Conservation (phyloP, 2,113 vertebrate genomes). For the Opisthocomus hoazin region DNA sequence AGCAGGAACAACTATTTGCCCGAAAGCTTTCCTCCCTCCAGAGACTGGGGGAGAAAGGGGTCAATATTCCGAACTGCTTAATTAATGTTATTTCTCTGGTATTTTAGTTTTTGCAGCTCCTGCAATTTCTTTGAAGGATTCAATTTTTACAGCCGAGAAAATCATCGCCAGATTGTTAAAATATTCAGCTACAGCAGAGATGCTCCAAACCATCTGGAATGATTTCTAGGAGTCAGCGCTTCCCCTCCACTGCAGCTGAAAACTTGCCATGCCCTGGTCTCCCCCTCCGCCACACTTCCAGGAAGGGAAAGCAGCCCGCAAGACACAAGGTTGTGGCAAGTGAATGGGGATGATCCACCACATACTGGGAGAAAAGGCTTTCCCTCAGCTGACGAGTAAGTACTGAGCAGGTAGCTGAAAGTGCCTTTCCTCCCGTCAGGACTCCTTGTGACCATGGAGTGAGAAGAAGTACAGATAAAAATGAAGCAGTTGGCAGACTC, state of each 20-base stretch:
- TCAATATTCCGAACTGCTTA: constrained; percentile 40
- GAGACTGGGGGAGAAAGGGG: background rate
- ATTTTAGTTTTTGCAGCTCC: constrained; percentile 52
- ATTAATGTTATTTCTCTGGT: constrained; percentile 46
- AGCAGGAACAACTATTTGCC: background rate
- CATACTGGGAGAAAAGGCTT: background rate
- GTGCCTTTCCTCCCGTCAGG: background rate
- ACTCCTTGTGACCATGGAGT: background rate
- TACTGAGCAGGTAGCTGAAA: background rate
- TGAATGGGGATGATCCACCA: background rate
- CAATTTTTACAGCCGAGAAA: constrained; percentile 40
- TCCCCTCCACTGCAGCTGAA: constrained; percentile 6
- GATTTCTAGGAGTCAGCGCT: constrained; percentile 69
- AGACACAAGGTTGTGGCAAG: background rate
- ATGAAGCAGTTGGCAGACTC: background rate
- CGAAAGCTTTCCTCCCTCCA: background rate
- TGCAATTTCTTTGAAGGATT: constrained; percentile 62
- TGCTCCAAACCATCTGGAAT: constrained; percentile 72
- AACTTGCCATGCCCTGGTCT: constrained; percentile 9
- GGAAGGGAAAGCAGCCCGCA: background rate
- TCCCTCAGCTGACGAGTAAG: background rate
- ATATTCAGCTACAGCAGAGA: constrained; percentile 66
- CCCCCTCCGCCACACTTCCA: background rate
- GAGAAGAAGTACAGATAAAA: background rate
- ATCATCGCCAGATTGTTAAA: constrained; percentile 73